phyloP scores from a whole-genome alignment of 2,888 invertebrate species.

The Xanthorhoe spadicearia region DNA sequence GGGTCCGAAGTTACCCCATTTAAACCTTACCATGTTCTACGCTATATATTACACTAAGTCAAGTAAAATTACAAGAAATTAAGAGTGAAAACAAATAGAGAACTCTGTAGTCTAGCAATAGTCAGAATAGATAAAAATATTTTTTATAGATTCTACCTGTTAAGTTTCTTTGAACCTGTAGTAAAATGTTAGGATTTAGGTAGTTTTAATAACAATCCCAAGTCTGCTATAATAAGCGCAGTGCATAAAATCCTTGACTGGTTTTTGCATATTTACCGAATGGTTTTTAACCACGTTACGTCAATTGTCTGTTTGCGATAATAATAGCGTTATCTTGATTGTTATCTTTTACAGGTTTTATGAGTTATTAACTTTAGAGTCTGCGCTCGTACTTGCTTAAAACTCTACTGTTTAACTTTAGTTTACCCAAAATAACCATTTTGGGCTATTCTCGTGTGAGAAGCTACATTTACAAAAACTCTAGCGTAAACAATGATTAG shows the following conservation, averaged over 20 bases:
- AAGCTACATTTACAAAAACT: no score
- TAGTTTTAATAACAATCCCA: slow-evolving; percentile 4
- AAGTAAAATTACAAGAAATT: not conserved
- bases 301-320: slow-evolving; percentile 26
- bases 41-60: no score
- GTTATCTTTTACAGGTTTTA: slow-evolving; percentile 9
- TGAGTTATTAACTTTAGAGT: not conserved
- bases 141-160: not conserved
- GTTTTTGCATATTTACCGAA: slow-evolving; percentile 35
- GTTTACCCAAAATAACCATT: no score
- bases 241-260: slow-evolving; percentile 38
- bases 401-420: not conserved
- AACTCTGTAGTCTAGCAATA: not conserved
- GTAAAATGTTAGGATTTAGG: slow-evolving; percentile 18
- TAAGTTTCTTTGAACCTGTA: not conserved
- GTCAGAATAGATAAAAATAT: not conserved
- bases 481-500: no score
- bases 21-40: no score
- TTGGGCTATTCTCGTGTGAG: no score
- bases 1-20: no score
- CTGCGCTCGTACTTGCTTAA: not conserved
- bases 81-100: not conserved
- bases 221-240: slow-evolving; percentile 11
- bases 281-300: slow-evolving; percentile 24
- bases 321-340: slow-evolving; percentile 24